These are phyloP conservation scores for Gymnorhina tibicen DNA, from an alignment of 2,113 vertebrate species.

Conservation along the genomic window DNA sequence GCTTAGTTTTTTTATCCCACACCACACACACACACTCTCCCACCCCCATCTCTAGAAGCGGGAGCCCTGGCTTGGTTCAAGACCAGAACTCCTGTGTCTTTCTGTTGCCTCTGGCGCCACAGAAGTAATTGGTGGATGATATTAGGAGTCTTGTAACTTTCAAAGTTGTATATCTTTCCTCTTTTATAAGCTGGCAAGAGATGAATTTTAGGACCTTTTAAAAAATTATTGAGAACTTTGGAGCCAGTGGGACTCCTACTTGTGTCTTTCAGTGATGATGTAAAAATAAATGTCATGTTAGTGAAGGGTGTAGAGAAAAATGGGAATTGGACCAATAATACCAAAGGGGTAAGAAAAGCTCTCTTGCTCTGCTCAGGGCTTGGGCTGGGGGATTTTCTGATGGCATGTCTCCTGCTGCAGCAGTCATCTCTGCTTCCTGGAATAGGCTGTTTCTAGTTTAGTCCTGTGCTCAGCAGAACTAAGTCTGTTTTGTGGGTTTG, in stretches of 20 bases:
- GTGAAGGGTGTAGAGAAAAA: not conserved
- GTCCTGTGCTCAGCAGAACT: not conserved
- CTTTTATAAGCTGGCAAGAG: constrained; percentile 48
- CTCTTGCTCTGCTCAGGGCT: not conserved
- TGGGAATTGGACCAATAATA: not conserved
- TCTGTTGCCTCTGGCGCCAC: not conserved
- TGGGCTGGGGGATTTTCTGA: not conserved
- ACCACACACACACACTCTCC: not conserved
- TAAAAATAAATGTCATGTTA: constrained; percentile 15
- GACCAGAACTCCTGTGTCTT: not conserved
- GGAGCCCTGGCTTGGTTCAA: not conserved
- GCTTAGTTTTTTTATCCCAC: not conserved
- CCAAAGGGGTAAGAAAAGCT: not conserved
- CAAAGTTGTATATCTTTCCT: constrained; percentile 14
- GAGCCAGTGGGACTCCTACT: constrained; percentile 12
- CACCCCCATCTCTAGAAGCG: not conserved
- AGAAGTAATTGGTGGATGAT: constrained; percentile 11
- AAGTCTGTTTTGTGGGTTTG: not conserved
- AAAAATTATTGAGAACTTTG: constrained; percentile 29
- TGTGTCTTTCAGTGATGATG: not conserved
- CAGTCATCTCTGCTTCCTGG: not conserved
- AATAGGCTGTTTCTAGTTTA: not conserved
- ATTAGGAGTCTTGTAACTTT: not conserved
- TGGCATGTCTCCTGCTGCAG: not conserved
- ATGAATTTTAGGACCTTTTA: constrained; percentile 41